Evolutionary conservation across 2,797 vertebrate species (phyloP).

Genomic region (Labroides dimidiatus): DNA sequence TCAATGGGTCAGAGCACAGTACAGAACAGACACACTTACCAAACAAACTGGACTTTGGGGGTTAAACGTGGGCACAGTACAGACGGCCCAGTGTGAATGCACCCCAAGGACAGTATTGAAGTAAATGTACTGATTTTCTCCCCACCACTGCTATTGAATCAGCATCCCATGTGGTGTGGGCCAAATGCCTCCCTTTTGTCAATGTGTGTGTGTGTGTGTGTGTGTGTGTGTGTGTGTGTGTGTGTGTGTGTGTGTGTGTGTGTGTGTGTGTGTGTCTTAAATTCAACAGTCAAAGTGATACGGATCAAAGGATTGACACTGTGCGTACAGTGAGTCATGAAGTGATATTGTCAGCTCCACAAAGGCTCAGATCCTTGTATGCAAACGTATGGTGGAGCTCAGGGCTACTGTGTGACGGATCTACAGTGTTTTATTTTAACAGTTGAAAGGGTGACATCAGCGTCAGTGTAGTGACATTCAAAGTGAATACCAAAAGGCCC

Average conservation of each 20-base stretch:
- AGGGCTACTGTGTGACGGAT: constrained; percentile 30
- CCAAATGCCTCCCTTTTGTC: constrained; percentile 47
- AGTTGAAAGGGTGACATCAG: constrained; percentile 43
- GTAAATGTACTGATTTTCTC: constrained; percentile 4
- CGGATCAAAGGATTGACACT: constrained; percentile 72
- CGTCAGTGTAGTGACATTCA: constrained; percentile 34
- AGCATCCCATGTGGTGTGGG: constrained; percentile 43
- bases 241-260: constrained; percentile 16
- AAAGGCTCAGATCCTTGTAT: constrained; percentile 58
- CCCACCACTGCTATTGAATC: background rate
- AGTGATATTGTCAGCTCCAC: constrained; percentile 61
- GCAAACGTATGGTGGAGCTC: constrained; percentile 52
- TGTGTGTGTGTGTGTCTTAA: constrained; percentile 29
- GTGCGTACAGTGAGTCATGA: constrained; percentile 61
- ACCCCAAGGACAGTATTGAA: background rate
- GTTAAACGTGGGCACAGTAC: too few relatives aligned
- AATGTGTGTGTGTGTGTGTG: constrained; percentile 19
- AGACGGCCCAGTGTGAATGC: background rate
- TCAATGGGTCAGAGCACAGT: too few relatives aligned
- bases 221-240: constrained; percentile 12
- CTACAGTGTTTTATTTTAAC: constrained; percentile 43
- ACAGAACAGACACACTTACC: too few relatives aligned
- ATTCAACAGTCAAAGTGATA: constrained; percentile 61
- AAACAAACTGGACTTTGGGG: too few relatives aligned
- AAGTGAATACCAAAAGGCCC: constrained; percentile 42